Base-by-base conservation (phyloP, 2,888 invertebrate genomes). In the Eristalinus aeneus region DNA sequence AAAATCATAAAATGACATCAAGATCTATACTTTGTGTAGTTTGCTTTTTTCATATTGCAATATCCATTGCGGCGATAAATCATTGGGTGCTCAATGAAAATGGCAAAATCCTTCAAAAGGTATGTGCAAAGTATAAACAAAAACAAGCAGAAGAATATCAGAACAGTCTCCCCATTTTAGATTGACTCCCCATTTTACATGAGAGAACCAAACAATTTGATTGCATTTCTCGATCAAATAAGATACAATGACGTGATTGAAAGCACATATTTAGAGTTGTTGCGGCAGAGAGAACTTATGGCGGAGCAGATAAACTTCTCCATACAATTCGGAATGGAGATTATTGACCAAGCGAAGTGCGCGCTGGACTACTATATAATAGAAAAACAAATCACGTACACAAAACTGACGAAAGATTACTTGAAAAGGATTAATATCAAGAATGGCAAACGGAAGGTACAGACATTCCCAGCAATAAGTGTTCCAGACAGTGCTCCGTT, bases 151-250 rank as follows among this genome's bases (percentile, higher is more conserved):
- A 32, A 8, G 32, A 8, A 11, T 67, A 1, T 2, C 23, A 20
- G 9, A 10, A 2, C 32, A 54, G 11, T 23, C n/a, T 6, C 39
- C 34, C 10, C n/a, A 6, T 83, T 85, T 2, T 39, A 90, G 89
- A 88, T 89, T 71, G 92, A 92, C 84, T 92, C 92, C 0, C 92
- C 92, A 0, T 92, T 92, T 77, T 91, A 91, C 67, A 88, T 92
- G 89, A 89, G 91, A 2, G 90, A 92, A 72, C 91, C 93, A 3
- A 89, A 91, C 20, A 92, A 93, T 88, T 76, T 92, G 8, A 88
- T 91, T 10, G 90, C 91, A 32, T 92, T 92, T 71, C 83, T 92
- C 2, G 90, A 92, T 68, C 92, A 93, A 89, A 92, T 91, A 61
- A 90, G 90, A 20, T 91, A 91, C 82, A 91, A 91, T 88, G 92